These are phyloP conservation scores for Heteronetta atricapilla DNA, from an alignment of 2,113 vertebrate genomes.

Conservation along the genomic window DNA sequence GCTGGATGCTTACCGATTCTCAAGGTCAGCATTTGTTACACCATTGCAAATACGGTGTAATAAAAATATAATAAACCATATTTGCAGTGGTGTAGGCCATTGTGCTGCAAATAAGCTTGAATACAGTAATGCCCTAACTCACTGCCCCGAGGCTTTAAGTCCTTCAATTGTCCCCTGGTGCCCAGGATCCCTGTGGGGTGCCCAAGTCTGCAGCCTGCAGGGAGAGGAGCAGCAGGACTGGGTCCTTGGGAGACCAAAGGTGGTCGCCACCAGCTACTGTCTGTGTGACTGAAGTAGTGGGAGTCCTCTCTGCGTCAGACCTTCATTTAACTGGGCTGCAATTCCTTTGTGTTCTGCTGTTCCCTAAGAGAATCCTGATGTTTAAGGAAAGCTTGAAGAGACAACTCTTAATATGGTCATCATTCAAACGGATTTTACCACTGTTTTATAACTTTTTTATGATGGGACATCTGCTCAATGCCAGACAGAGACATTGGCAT, in stretches of 20 bases:
- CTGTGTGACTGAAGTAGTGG: neutral
- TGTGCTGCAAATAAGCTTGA: neutral
- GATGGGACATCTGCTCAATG: neutral
- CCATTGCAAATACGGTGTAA: neutral
- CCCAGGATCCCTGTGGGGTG: neutral
- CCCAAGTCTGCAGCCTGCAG: neutral
- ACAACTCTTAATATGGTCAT: neutral
- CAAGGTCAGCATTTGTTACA: neutral
- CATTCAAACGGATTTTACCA: neutral
- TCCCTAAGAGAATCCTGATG: neutral
- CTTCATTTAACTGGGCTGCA: neutral
- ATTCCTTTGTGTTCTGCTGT: neutral
- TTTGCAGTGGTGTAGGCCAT: too few relatives aligned
- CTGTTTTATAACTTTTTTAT: neutral
- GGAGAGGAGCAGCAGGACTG: accelerated
- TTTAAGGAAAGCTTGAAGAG: neutral
- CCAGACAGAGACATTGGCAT: neutral
- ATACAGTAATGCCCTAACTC: neutral
- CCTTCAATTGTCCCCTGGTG: neutral
- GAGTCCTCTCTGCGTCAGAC: neutral
- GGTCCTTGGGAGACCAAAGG: neutral
- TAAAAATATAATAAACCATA: too few relatives aligned
- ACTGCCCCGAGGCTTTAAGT: neutral
- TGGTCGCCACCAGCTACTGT: neutral
- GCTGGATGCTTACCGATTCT: neutral